Evolutionary conservation across 2,888 invertebrate genomes (phyloP), one percentile per base, ranked within the genome.

Genomic region (Trisateles emortualis): DNA sequence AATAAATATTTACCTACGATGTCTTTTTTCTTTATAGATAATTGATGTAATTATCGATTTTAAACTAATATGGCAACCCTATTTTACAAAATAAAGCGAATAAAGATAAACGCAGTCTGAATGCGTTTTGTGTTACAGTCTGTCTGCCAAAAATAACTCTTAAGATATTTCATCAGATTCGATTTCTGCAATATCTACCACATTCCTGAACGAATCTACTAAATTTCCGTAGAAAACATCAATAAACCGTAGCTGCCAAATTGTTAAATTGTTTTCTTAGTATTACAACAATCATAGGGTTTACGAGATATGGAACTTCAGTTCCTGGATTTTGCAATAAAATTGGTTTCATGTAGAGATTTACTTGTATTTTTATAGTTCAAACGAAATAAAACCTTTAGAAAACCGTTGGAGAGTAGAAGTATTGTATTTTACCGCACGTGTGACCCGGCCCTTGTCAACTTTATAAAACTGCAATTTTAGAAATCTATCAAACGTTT

Each of bases 191-290:
- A 40, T n/a, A n/a, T 53, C 17, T 17, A 39, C 38, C 16, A 42
- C 43, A 54, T 54, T 54, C 53, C 44, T 44, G 42, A 29, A 43
- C 48, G 35, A 44, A 54, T 53, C 53, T 35, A 6, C n/a, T 44
- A 16, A 44, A 22, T 49, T 48, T 45, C 29, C 11, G 24, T 29
- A 39, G 32, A 49, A 40, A 30, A 49, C 44, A 45, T 49, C 44
- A 40, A 54, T 49, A 48, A 39, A 44, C 11, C 5, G 17, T 40
- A 35, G 29, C 36, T 54, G 41, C 44, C 33, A 46, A 49, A 44
- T 40, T n/a, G 16, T 22, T 39, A 39, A 32, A 35, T 44, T 35
- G 44, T 45, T 33, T 53, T 44, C 53, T 42, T 35, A 17, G 44
- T 53, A 49, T 17, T n/a, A 47, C 24, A 22, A 53, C 32, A 41